phyloP scores from a whole-genome alignment of 2,797 vertebrate species.

The Epinephelus coioides region DNA sequence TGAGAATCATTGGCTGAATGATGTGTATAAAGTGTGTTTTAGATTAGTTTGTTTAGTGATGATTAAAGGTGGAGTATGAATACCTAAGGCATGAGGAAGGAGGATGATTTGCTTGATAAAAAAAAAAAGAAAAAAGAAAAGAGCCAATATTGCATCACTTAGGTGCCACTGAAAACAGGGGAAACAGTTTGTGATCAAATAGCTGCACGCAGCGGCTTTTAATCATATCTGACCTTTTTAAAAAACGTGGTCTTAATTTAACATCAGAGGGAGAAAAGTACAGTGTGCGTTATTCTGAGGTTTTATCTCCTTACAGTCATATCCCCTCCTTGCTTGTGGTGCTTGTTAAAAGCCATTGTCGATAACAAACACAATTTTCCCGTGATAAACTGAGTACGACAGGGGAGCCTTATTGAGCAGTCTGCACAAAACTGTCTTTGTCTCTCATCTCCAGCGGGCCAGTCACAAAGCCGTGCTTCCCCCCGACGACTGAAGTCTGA shows the following conservation, averaged over 20 bases:
- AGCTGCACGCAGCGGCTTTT: slow-evolving; percentile 66
- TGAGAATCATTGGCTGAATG: slow-evolving; percentile 46
- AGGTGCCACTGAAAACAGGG: slow-evolving; percentile 48
- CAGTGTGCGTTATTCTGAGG: slow-evolving; percentile 59
- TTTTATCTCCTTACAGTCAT: slow-evolving; percentile 76
- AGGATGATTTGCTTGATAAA: slow-evolving; percentile 23
- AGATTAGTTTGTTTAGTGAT: slow-evolving; percentile 14
- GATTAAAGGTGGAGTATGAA: slow-evolving; percentile 34
- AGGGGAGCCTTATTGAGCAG: slow-evolving; percentile 58
- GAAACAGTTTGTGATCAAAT: slow-evolving; percentile 60
- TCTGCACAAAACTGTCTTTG: slow-evolving; percentile 79
- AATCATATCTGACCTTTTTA: slow-evolving; percentile 76
- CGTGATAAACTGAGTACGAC: slow-evolving; percentile 70
- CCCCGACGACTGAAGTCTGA: slow-evolving; percentile 67
- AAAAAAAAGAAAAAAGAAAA: slow-evolving; percentile 32
- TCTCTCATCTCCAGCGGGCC: slow-evolving; percentile 77
- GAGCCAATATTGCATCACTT: slow-evolving; percentile 24
- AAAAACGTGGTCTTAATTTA: slow-evolving; percentile 75
- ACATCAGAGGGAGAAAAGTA: slow-evolving; percentile 71
- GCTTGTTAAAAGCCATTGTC: slow-evolving; percentile 75
- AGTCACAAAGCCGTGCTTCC: slow-evolving; percentile 67
- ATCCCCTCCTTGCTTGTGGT: slow-evolving; percentile 60
- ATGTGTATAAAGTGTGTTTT: slow-evolving; percentile 22
- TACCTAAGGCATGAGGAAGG: slow-evolving; percentile 30
- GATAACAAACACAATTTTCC: slow-evolving; percentile 79